These are phyloP conservation scores for Bombus soroeensis DNA, from an alignment of 1,140 invertebrate genomes.

Conservation along the genomic window DNA sequence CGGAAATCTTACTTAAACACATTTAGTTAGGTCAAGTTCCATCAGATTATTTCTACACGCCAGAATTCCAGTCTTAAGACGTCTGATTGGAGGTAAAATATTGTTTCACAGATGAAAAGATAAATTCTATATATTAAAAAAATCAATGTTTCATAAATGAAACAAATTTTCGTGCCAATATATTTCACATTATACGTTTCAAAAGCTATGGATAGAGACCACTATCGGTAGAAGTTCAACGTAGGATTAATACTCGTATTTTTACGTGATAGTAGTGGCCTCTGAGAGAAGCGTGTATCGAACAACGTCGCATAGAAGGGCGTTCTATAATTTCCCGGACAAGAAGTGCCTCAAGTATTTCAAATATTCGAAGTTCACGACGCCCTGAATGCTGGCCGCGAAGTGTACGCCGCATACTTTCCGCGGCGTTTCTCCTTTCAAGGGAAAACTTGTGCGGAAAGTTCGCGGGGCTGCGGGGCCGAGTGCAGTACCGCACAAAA, in stretches of 20 bases:
- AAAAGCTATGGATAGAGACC: too few species aligned
- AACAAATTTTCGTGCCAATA: not conserved
- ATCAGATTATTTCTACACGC: too few species aligned
- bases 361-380: not conserved
- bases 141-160: not conserved
- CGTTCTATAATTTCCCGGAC: constrained; percentile 11
- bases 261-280: not conserved
- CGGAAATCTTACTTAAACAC: too few species aligned
- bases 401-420: constrained; percentile 38
- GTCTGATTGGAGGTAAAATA: too few species aligned
- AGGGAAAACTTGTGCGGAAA: constrained; percentile 14
- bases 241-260: not conserved
- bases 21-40: too few species aligned
- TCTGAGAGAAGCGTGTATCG: not conserved
- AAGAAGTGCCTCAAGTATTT: constrained; percentile 25
- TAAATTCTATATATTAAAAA: not conserved
- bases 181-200: too few species aligned
- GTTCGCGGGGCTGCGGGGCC: not conserved
- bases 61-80: too few species aligned
- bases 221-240: not conserved
- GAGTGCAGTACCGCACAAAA: not conserved
- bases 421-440: constrained; percentile 27
- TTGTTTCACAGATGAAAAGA: not conserved
- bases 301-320: not conserved
- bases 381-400: constrained; percentile 14